A percentile compares a stretch with the other conserved stretches of the same genome.
phyloP scores from a whole-genome alignment of 2,797 vertebrate genomes.

The Lindbergichthys nudifrons region DNA sequence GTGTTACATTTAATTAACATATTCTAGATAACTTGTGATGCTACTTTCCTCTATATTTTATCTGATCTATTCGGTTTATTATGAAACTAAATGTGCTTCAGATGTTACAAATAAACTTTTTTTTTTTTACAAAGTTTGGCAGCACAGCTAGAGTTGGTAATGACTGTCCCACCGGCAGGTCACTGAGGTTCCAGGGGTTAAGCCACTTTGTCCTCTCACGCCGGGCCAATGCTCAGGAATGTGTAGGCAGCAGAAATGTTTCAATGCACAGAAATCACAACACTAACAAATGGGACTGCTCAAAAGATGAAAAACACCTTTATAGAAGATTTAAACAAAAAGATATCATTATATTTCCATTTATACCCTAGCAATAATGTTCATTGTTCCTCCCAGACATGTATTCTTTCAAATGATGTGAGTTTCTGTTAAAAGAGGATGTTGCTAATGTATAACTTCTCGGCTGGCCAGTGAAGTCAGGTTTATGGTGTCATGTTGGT shows the following conservation, averaged over 20 bases:
- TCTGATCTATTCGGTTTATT: neutral
- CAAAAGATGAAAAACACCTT: neutral
- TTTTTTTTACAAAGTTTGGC: conserved; percentile 14
- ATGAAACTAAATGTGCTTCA: neutral
- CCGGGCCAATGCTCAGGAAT: conserved; percentile 57
- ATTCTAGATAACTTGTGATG: neutral
- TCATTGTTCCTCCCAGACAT: conserved; percentile 4
- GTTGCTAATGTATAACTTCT: conserved; percentile 52
- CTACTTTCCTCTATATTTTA: neutral
- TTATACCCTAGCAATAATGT: neutral
- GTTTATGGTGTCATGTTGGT: conserved; percentile 15
- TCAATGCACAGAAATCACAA: conserved; percentile 45
- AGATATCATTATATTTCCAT: neutral
- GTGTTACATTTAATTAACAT: neutral
- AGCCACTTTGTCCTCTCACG: conserved; percentile 56
- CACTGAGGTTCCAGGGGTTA: conserved; percentile 48
- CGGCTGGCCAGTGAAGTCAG: conserved; percentile 22
- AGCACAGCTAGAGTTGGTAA: conserved; percentile 44
- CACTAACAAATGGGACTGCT: conserved; percentile 14
- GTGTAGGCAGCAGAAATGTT: conserved; percentile 36
- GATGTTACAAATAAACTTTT: neutral
- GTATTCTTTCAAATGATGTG: neutral
- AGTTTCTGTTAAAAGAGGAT: conserved; percentile 59
- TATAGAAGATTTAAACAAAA: neutral
- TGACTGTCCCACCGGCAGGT: conserved; percentile 36